Evolutionary conservation across 2,888 invertebrate genomes (phyloP), one percentile per base, ranked within the genome.

Genomic region (Papilio protenor): DNA sequence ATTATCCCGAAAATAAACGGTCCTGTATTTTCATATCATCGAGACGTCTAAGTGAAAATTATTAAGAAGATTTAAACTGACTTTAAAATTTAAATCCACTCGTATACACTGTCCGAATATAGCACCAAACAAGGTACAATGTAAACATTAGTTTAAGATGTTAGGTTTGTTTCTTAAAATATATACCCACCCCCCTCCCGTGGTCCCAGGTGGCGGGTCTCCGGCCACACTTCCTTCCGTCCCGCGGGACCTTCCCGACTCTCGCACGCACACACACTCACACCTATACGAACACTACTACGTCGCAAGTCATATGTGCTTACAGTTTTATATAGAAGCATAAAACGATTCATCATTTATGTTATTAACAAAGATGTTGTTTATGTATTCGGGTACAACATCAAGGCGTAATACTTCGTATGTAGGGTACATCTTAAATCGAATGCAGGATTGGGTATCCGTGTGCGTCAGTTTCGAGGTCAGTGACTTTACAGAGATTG

Each of bases 201-300:
- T 81, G 88, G 90, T 93, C 94, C 93, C 94, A 94, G 93, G 93
- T 93, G 94, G 90, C 91, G 84, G 82, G 83, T 87, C 88, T 90
- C 57, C 90, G 92, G 93, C 93, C 93, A 90, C 94, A 92, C 92
- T 92, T 93, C 90, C 91, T 92, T 89, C 87, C 86, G 87, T 92
- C 94, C 89, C 92, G 79, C 92, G 91, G 94, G 89, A 84, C 87
- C 80, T 87, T 90, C 90, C 89, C 91, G 86, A 83, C 86, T 83
- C 91, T 88, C 90, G 88, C 23, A 59, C 80, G 77, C 84, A 83
- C 86, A 83, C 80, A 81, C 79, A 59, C 77, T 69, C 81, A 75
- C 76, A 79, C 79, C 80, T 59, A 79, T 81, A 79, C 80, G 79
- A 82, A 81, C 27, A 76, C 64, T 49, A 45, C 82, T 84, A 81